Conservation (phyloP, 2,113 vertebrate species). For the Aptenodytes patagonicus region DNA sequence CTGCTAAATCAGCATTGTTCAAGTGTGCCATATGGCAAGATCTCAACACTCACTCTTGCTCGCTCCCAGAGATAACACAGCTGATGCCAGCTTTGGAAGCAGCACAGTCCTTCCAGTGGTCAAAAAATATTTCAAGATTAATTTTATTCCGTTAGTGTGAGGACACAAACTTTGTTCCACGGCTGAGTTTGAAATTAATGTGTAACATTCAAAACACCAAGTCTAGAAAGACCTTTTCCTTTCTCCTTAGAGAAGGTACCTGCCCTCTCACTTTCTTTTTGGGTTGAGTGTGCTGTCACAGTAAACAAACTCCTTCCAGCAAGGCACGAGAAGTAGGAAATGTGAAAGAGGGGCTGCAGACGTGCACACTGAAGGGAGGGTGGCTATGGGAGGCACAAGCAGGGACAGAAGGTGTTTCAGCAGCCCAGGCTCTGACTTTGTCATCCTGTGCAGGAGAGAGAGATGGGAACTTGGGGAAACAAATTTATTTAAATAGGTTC, state of each 20-base stretch:
- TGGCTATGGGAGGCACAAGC: neutral
- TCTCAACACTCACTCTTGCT: neutral
- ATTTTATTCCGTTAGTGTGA: neutral
- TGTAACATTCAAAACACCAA: neutral
- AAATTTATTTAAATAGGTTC: neutral
- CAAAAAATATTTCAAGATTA: neutral
- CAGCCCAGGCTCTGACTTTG: neutral
- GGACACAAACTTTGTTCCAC: neutral
- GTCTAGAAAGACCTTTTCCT: neutral
- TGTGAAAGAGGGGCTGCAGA: neutral
- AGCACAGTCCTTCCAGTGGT: neutral
- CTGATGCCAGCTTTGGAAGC: neutral
- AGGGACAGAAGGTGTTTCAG: neutral
- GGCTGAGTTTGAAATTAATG: neutral
- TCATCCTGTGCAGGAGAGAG: neutral
- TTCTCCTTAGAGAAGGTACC: neutral
- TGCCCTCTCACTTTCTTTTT: neutral
- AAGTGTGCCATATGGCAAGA: neutral
- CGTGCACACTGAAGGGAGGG: fast-evolving
- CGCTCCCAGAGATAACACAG: neutral
- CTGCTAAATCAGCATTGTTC: neutral
- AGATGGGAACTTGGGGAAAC: neutral
- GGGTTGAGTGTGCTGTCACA: too few species aligned
- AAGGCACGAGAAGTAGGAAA: neutral
- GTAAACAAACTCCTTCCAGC: neutral